Conservation (phyloP, 2,113 vertebrate species). For the Pedionomus torquatus region DNA sequence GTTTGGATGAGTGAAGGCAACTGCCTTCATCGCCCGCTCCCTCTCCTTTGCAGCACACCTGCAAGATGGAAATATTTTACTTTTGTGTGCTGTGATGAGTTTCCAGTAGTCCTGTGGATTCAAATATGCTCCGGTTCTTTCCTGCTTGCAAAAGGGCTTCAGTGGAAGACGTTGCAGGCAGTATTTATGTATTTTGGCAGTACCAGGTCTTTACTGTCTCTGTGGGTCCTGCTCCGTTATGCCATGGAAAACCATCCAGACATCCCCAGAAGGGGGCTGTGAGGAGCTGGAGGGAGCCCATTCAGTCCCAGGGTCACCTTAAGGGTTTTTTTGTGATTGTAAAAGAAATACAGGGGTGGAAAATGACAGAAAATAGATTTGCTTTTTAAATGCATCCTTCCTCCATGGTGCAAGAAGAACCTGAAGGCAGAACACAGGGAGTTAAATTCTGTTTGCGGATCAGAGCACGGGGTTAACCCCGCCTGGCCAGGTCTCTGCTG, state of each 20-base stretch:
- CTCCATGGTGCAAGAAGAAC: not conserved
- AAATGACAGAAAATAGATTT: not conserved
- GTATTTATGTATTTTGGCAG: not conserved
- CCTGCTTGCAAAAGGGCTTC: not conserved
- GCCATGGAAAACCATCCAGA: not conserved
- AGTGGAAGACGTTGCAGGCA: not conserved
- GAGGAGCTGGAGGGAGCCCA: not conserved
- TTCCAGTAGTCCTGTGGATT: not conserved
- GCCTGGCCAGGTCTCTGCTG: not conserved
- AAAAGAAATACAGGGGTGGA: not conserved
- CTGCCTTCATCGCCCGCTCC: not conserved
- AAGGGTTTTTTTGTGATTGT: not conserved
- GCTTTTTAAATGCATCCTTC: not conserved
- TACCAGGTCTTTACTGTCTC: not conserved
- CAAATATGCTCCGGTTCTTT: not conserved
- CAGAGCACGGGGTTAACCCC: not conserved
- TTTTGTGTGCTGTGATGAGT: not conserved
- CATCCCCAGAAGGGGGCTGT: not conserved
- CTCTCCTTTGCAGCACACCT: no score
- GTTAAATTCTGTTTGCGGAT: not conserved
- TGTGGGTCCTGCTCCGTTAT: not conserved
- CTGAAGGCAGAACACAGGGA: not conserved
- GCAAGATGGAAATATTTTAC: not conserved
- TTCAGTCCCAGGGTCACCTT: not conserved
- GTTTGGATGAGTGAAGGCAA: not conserved